A percentile compares a stretch with the other conserved stretches of the same genome.
phyloP scores from a whole-genome alignment of 1,140 invertebrate species.

The Lerema accius region DNA sequence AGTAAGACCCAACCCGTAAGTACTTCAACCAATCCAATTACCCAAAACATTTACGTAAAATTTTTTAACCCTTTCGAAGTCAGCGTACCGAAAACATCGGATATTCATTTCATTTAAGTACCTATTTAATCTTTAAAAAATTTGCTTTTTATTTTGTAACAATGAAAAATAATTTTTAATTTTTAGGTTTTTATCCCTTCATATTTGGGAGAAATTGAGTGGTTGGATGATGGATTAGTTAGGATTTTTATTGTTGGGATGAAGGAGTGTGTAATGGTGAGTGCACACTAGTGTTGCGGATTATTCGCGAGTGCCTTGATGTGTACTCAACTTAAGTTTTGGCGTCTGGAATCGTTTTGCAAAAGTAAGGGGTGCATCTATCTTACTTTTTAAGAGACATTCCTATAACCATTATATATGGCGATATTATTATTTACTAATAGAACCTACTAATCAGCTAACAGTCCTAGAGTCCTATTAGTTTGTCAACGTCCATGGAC shows the following conservation, averaged over 20 bases:
- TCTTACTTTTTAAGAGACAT: neutral
- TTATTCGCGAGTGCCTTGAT: conserved; percentile 39
- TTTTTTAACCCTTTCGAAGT: conserved; percentile 39
- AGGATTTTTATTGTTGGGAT: conserved; percentile 34
- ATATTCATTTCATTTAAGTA: conserved; percentile 45
- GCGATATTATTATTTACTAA: too few relatives aligned
- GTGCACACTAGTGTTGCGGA: conserved; percentile 50
- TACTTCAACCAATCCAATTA: conserved; percentile 49
- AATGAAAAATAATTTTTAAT: conserved; percentile 26
- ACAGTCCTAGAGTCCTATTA: too few relatives aligned
- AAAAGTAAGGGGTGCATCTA: conserved; percentile 16
- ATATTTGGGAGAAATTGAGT: conserved; percentile 33
- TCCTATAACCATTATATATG: too few relatives aligned
- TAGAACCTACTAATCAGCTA: too few relatives aligned
- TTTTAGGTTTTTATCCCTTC: conserved; percentile 29
- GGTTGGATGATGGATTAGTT: conserved; percentile 31
- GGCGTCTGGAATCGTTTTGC: conserved; percentile 42
- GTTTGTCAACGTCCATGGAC: too few relatives aligned
- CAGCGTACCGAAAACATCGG: conserved; percentile 42
- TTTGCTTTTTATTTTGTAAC: conserved; percentile 30
- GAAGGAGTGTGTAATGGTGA: conserved; percentile 51
- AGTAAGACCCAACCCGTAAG: conserved; percentile 16
- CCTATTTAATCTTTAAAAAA: conserved; percentile 30
- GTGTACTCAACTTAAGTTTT: conserved; percentile 44
- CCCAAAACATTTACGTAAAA: conserved; percentile 48